Percentiles rank a stretch among this genome's conserved stretches.
Conservation (phyloP, 2,113 vertebrate genomes). For the Vidua macroura region DNA sequence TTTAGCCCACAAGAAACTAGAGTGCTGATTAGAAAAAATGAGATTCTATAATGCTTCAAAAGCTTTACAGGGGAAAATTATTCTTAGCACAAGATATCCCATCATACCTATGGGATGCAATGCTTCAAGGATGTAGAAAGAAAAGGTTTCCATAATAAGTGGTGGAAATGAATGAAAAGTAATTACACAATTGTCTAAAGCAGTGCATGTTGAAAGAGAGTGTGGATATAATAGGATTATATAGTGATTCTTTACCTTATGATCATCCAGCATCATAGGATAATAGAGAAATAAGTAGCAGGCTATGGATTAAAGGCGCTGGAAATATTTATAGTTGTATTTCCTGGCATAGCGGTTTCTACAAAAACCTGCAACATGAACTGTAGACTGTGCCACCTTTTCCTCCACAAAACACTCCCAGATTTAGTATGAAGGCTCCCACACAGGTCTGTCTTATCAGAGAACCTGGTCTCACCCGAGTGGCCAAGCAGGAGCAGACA, state of each 20-base stretch:
- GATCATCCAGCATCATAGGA: not conserved
- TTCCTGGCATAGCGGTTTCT: not conserved
- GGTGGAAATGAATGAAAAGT: constrained; percentile 37
- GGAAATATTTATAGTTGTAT: not conserved
- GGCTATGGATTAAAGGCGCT: not conserved
- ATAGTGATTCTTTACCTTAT: constrained; percentile 4
- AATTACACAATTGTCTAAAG: constrained; percentile 46
- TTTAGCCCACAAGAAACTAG: constrained; percentile 53
- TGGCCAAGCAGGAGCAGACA: not conserved
- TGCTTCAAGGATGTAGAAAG: constrained; percentile 18
- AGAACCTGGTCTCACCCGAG: not conserved
- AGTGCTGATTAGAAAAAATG: constrained; percentile 65
- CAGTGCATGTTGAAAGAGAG: constrained; percentile 10
- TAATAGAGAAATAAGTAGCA: constrained; percentile 14
- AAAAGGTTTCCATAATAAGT: constrained; percentile 35
- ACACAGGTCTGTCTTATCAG: not conserved
- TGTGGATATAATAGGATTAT: constrained; percentile 22
- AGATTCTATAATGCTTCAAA: constrained; percentile 54
- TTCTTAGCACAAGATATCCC: constrained; percentile 44
- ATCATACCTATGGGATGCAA: constrained; percentile 13
- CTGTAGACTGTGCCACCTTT: not conserved
- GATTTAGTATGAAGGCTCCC: not conserved
- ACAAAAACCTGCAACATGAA: not conserved
- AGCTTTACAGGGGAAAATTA: constrained; percentile 50
- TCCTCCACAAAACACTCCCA: not conserved